These are phyloP conservation scores for Dryocosmus kuriphilus DNA, from an alignment of 2,888 invertebrate genomes.

Conservation along the genomic window DNA sequence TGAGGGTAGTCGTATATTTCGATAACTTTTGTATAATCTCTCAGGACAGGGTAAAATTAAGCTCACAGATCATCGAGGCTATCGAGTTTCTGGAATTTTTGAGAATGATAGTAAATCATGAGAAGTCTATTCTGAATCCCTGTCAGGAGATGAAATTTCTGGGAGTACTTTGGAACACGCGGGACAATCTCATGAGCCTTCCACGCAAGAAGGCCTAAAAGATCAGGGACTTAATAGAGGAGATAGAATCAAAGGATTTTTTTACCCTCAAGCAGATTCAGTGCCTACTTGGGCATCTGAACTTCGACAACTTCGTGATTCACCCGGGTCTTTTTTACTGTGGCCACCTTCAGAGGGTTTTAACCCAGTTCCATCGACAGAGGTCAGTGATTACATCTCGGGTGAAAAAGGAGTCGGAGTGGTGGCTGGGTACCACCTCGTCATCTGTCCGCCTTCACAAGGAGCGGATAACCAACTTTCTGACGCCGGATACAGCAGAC, in stretches of 20 bases:
- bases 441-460: slow-evolving; percentile 47
- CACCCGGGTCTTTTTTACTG: too few relatives aligned
- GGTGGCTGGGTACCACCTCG: slow-evolving; percentile 47
- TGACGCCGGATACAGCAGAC: slow-evolving; percentile 48
- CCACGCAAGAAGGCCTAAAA: background rate
- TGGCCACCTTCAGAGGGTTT: slow-evolving; percentile 45
- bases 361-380: slow-evolving; percentile 42
- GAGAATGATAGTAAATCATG: too few relatives aligned
- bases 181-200: background rate
- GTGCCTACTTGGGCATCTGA: too few relatives aligned
- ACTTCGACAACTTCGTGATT: too few relatives aligned
- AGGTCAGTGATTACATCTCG: too few relatives aligned
- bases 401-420: slow-evolving; percentile 46
- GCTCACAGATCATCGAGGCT: too few relatives aligned
- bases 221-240: background rate
- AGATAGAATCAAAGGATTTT: too few relatives aligned
- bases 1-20: too few relatives aligned
- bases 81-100: too few relatives aligned
- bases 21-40: too few relatives aligned
- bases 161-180: background rate
- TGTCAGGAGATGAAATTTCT: background rate
- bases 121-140: background rate
- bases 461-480: slow-evolving; percentile 5
- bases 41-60: too few relatives aligned
- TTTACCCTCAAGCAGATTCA: too few relatives aligned